Base-by-base conservation (phyloP, 1,140 invertebrate species). In the Teleogryllus occipitalis region DNA sequence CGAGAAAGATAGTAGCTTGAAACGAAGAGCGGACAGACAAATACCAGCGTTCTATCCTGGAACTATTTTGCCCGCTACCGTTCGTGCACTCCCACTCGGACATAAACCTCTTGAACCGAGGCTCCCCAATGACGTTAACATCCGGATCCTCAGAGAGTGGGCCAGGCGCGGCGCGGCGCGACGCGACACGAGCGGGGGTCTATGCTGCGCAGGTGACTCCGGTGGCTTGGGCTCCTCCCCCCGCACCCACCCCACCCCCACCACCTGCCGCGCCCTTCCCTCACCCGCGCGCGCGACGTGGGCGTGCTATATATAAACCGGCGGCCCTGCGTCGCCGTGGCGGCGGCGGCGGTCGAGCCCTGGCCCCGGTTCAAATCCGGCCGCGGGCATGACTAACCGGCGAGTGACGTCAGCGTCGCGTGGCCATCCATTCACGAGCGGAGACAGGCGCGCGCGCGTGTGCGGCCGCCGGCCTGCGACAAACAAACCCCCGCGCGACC, bases 341-440 rank as follows among this genome's bases (percentile, higher is more conserved):
- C 54, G 54, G 54, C 3, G 54, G 54, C 10, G 54, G 54, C 2
- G 0, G 18, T 14, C 54, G 54, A 65, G 54, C 10, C 54, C 54
- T 65, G 54, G 54, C 54, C 54, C 54, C 54, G 54, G 54, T 65
- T 65, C 54, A 65, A 65, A 65, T 65, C 49, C 54, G 54, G 54
- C 54, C 54, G 54, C 54, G 18, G 54, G 54, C 54, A 65, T 65
- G 54, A 65, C 49, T 65, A 65, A 65, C 54, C 54, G 54, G 10
- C 10, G 10, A 65, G 18, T 10, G 10, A 18, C 10, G 10, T 10
- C 18, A 10, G 18, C 10, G 18, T 10, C 54, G 54, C 54, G 54
- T 65, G 18, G 54, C 54, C 54, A 65, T 65, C 54, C 54, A 65
- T 65, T 65, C 54, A 65, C 54, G 54, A 65, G 54, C 10, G 18